phyloP scores from a whole-genome alignment of 2,113 vertebrate species.

The Lota lota region DNA sequence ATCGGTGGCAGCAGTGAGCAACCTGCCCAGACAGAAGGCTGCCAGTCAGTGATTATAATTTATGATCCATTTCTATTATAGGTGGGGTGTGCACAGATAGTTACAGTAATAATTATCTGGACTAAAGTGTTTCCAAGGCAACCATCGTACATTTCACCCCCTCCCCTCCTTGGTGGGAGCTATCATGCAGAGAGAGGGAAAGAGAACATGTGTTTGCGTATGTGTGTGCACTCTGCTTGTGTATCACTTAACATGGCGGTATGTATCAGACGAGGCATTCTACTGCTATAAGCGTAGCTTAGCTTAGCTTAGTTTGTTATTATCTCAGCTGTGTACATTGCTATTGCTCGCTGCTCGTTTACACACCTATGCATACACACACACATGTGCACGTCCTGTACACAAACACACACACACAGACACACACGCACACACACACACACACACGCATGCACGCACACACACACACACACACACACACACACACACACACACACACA shows the following conservation, averaged over 20 bases:
- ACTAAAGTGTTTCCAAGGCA: conserved; percentile 96
- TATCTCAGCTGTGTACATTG: conserved; percentile 16
- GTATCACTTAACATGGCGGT: conserved; percentile 86
- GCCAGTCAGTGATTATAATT: conserved; percentile 90
- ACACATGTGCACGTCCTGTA: too few species aligned
- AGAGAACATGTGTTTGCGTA: conserved; percentile 22
- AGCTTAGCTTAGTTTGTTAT: conserved; percentile 24
- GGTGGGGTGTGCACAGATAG: conserved; percentile 96
- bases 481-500: too few species aligned
- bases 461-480: too few species aligned
- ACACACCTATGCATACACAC: too few species aligned
- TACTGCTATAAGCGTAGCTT: conserved; percentile 14
- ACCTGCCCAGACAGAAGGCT: conserved; percentile 74
- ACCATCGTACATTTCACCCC: conserved; percentile 67
- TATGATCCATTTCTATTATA: conserved; percentile 98
- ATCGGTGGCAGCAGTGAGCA: conserved; percentile 85
- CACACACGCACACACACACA: conserved; percentile 11
- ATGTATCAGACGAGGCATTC: conserved; percentile 61
- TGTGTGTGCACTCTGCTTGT: conserved; percentile 24
- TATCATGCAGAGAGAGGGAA: conserved; percentile 67
- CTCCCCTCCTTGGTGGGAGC: conserved; percentile 51
- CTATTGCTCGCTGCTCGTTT: background rate
- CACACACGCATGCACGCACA: too few species aligned
- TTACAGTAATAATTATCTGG: conserved; percentile 99
- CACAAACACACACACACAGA: too few species aligned